Percentiles rank a stretch among this genome's conserved stretches.
phyloP scores from a whole-genome alignment of 1,140 invertebrate species.

The Magallana gigas region DNA sequence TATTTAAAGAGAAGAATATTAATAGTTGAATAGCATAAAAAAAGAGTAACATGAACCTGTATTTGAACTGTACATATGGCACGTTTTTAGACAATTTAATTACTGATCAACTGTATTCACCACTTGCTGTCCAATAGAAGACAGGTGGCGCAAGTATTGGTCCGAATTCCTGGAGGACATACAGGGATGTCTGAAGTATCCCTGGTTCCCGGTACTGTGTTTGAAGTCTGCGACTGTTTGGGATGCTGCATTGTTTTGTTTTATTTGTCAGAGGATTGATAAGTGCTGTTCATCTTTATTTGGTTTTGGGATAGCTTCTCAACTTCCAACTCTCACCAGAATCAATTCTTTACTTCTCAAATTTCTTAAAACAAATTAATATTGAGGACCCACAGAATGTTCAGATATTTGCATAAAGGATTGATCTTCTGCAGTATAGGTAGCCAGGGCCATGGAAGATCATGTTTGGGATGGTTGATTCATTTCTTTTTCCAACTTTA shows the following conservation, averaged over 20 bases:
- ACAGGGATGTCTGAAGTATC: not conserved
- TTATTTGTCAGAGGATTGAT: not conserved
- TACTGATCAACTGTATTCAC: not conserved
- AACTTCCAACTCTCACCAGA: not conserved
- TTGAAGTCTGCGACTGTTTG: not conserved
- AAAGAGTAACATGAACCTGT: too few relatives aligned
- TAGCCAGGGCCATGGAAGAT: not conserved
- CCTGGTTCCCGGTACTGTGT: not conserved
- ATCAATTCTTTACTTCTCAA: conserved; percentile 33
- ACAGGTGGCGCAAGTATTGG: not conserved
- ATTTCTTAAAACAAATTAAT: conserved; percentile 39
- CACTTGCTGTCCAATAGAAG: not conserved
- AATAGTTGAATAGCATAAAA: too few relatives aligned
- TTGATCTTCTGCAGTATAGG: conserved; percentile 3
- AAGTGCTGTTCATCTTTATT: conserved; percentile 23
- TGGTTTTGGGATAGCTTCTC: not conserved
- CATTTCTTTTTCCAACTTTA: not conserved
- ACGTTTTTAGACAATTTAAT: not conserved
- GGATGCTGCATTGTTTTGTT: not conserved
- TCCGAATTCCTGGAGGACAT: not conserved
- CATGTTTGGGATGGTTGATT: conserved; percentile 2
- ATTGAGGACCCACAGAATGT: conserved; percentile 10
- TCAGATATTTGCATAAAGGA: conserved; percentile 33
- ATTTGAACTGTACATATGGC: not conserved
- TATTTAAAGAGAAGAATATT: too few relatives aligned